Base-by-base conservation (phyloP, 2,888 invertebrate species). In the Invenusta paracnida region DNA sequence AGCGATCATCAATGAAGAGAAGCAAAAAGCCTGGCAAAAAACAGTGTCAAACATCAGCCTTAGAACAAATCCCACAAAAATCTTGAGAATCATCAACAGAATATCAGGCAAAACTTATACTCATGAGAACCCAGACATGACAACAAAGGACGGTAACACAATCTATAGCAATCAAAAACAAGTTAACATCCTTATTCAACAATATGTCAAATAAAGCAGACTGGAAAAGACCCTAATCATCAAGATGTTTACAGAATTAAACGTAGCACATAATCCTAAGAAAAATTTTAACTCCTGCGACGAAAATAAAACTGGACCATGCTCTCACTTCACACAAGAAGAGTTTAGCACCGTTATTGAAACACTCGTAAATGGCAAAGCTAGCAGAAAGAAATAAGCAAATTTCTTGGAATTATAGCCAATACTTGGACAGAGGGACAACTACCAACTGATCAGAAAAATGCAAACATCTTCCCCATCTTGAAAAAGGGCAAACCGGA, bases 21-120 rank as follows among this genome's bases (percentile, higher is more conserved):
- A 79, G n/a, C 79, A 79, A 23, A 79, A 79, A 29, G 29, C 79
- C 2, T 79, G 79, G 79, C 5, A 79, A 79, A 23, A 79, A 79
- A 2, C n/a, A 23, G 79, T 79, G 11, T 11, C 11, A 2, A 23
- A 5, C 79, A 5, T 79, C 79, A 79, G 79, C 29, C 5, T 79
- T 2, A 5, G n/a, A 79, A 79, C 11, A 11, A 23, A 79, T n/a
- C 2, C 2, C 25, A 5, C 11, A 13, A 23, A 79, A 25, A 29
- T 79, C 11, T 79, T 2, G 79, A 79, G n/a, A 5, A 29, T 79
- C 79, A 79, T 79, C 79, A 29, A 79, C 5, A 29, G 79, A 2
- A 25, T 79, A 5, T 2, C 2, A 11, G 79, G 79, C 29, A 79
- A 79, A 29, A 79, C 29, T 5, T 2, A 2, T 5, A 79, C 5